Evolutionary conservation across 2,888 invertebrate genomes (phyloP).

Genomic region (Eretmocerus hayati): DNA sequence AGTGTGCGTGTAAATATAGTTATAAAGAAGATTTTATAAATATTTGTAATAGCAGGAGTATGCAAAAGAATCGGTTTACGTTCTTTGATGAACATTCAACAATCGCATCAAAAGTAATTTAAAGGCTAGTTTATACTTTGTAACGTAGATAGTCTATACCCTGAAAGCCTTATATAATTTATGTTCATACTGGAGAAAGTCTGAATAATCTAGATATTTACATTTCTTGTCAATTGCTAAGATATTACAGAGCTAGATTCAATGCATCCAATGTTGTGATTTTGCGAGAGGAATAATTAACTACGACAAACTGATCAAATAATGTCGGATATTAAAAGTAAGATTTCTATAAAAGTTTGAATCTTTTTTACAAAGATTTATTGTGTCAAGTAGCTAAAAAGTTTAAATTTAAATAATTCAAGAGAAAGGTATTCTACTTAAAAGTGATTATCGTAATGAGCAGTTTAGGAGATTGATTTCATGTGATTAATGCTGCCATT

Average conservation of each 20-base stretch:
- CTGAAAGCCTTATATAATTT: slow-evolving; percentile 8
- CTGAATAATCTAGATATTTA: neutral
- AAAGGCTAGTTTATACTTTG: slow-evolving; percentile 21
- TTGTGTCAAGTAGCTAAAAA: slow-evolving; percentile 18
- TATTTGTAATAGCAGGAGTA: slow-evolving; percentile 27
- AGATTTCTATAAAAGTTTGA: slow-evolving; percentile 17
- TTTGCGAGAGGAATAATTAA: neutral
- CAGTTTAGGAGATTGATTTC: too few species aligned
- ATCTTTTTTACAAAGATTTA: slow-evolving; percentile 14
- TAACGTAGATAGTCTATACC: slow-evolving; percentile 11
- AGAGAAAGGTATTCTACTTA: slow-evolving; percentile 1
- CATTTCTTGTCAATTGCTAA: slow-evolving; percentile 18
- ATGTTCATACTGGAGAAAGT: slow-evolving; percentile 2
- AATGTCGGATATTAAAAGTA: slow-evolving; percentile 9
- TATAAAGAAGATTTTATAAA: slow-evolving; percentile 29
- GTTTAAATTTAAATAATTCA: slow-evolving; percentile 3
- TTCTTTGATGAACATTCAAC: slow-evolving; percentile 21
- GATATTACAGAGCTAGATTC: neutral
- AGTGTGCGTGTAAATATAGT: slow-evolving; percentile 40
- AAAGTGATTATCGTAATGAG: slow-evolving; percentile 5
- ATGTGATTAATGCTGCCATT: too few species aligned
- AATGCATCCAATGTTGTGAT: neutral
- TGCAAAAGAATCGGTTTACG: slow-evolving; percentile 17
- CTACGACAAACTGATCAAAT: slow-evolving; percentile 5
- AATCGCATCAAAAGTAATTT: slow-evolving; percentile 21